Evolutionary conservation across 2,888 invertebrate species (phyloP), one percentile per base, ranked within the genome.

Genomic region (Cheilosia pagana): DNA sequence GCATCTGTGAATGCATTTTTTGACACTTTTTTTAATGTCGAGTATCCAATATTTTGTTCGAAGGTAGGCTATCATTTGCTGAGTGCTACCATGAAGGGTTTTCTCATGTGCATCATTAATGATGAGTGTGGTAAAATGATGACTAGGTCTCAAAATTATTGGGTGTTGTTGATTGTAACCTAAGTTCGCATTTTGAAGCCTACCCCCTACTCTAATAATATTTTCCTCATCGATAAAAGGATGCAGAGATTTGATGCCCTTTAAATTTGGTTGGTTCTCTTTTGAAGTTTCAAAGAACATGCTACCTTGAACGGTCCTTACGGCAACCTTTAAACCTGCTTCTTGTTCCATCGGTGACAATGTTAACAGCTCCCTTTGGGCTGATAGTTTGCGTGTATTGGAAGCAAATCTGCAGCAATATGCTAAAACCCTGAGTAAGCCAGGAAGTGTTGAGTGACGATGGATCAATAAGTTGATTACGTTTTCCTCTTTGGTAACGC

Each of bases 101-200:
- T 8, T n/a, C 1, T 43, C 43, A 16, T 41, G 67, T 12, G 63
- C 35, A 12, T 63, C 39, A 16, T n/a, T 2, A 3, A 67, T 16
- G 8, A 67, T 10, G 3, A 67, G 12, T 41, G 14, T n/a, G 8
- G 43, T 21, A 7, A 67, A 67, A 8, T 41, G 67, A 19, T 53
- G 67, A 7, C 23, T 43, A 8, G 53, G 16, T 7, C 5, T 41
- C 2, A 67, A 21, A 7, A 67, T 41, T 3, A 67, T 28, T 1
- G 67, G 53, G 10, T 67, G 53, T 28, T 53, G 23, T 19, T 52
- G 41, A 2, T 41, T 5, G 12, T 41, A 67, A 2, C 7, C 14
- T 14, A 52, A 14, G 16, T 16, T 2, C 7, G 53, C 14, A 28
- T 25, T 55, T 21, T 68, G 19, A 5, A 55, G 41, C 14, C 68